A percentile compares a stretch with the other conserved stretches of the same genome.
Evolutionary conservation across 2,797 vertebrate genomes (phyloP).

Genomic region (Anisognathus igniventris): DNA sequence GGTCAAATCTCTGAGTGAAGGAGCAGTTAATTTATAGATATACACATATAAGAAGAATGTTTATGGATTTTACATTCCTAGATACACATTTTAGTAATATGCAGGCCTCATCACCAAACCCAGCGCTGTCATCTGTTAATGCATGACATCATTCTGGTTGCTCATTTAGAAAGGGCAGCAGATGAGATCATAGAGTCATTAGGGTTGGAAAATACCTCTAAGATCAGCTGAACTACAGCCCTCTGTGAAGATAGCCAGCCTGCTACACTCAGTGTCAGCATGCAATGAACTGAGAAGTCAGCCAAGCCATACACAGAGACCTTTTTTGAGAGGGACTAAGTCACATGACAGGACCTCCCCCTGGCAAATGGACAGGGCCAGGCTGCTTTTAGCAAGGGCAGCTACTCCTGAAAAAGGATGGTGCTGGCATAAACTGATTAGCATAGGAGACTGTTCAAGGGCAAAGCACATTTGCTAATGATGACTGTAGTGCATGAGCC

Average conservation of each 20-base stretch:
- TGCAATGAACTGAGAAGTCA: background rate
- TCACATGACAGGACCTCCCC: background rate
- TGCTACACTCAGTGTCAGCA: background rate
- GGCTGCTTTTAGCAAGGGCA: slow-evolving; percentile 3
- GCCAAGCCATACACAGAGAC: background rate
- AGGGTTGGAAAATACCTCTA: background rate
- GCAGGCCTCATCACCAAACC: background rate
- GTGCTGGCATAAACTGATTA: background rate
- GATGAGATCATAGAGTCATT: background rate
- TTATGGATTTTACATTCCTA: background rate
- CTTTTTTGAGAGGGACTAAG: background rate
- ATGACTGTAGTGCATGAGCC: background rate
- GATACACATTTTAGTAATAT: background rate
- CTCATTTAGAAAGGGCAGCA: background rate
- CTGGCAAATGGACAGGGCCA: background rate
- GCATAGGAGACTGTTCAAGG: slow-evolving; percentile 25
- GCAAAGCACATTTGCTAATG: slow-evolving; percentile 7
- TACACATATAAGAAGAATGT: background rate
- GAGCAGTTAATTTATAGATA: background rate
- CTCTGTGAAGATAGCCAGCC: background rate
- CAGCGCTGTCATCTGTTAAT: background rate
- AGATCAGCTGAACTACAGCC: background rate
- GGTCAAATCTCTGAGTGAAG: background rate
- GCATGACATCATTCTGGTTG: background rate
- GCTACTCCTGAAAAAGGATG: background rate